Percentiles rank a stretch among this genome's conserved stretches.
phyloP scores from a whole-genome alignment of 1,140 invertebrate species.

The Plodia interpunctella region DNA sequence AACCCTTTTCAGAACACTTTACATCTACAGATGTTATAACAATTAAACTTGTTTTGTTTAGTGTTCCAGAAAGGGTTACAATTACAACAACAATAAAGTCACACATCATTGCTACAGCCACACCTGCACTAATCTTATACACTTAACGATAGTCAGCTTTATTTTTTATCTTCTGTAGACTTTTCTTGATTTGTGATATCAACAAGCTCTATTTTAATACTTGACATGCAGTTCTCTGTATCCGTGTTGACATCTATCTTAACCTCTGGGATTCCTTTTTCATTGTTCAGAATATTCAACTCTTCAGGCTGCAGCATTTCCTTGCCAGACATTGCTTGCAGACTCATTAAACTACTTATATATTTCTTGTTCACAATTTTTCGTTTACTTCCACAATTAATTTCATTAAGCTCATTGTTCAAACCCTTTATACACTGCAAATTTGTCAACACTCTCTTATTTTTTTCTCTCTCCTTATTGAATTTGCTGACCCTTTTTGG shows the following conservation, averaged over 20 bases:
- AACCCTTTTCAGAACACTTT: too few relatives aligned
- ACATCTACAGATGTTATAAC: too few relatives aligned
- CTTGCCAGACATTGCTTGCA: conserved; percentile 35
- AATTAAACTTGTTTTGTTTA: too few relatives aligned
- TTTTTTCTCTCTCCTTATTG: conserved; percentile 12
- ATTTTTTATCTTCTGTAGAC: not conserved
- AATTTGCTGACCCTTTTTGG: not conserved
- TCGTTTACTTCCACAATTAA: conserved; percentile 10
- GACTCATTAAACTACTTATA: conserved; percentile 41
- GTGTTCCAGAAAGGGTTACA: too few relatives aligned
- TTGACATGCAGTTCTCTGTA: not conserved
- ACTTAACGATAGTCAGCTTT: not conserved
- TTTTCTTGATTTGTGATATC: not conserved
- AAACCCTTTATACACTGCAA: conserved; percentile 36
- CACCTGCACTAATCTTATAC: too few relatives aligned
- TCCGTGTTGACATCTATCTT: not conserved
- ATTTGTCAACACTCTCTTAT: conserved; percentile 21
- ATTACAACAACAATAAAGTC: too few relatives aligned
- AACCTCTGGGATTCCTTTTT: not conserved
- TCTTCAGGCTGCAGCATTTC: conserved; percentile 41
- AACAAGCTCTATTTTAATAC: not conserved
- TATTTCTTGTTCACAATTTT: conserved; percentile 43
- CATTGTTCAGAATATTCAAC: conserved; percentile 22
- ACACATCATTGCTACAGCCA: too few relatives aligned
- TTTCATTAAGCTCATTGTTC: conserved; percentile 25